Base-by-base conservation (phyloP, 2,113 vertebrate species). In the Sinocyclocheilus rhinocerous region DNA sequence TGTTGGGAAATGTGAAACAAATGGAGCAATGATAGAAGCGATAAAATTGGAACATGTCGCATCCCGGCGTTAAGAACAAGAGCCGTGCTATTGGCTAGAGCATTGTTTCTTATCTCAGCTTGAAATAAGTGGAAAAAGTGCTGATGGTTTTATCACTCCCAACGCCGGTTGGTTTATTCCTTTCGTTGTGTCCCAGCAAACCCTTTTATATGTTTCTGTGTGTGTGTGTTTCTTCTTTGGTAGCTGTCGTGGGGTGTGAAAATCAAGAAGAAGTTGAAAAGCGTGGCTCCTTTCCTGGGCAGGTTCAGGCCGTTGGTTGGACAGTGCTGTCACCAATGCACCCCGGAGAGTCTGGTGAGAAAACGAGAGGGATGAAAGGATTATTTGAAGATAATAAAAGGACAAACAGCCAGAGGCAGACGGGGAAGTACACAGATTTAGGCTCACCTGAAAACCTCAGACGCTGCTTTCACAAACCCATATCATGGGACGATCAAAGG, bases 331-430 rank as follows among this genome's bases (percentile, higher is more conserved):
- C 93, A 94, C 87, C 93, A 92, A 88, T 96, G 95, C 88, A 94
- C 93, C 48, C 95, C 95, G 0, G 90, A 95, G 87, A 95, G 95
- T 88, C 87, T 95, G 90, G 95, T 96, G 82, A 95, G 93, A 89
- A 65, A 88, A 77, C 45, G 18, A 73, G 33, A 61, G 75, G 55
- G 83, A 33, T 81, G 45, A 78, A 80, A 50, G n/a, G 81, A 73
- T 84, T 84, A 84, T 73, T 84, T 84, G 69, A 84, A 84, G 50
- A 84, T 73, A 52, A 84, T 73, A 73, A 84, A 83, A 84, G 69
- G 48, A 84, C 67, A 73, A 84, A 73, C 81, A n/a, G 81, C 29
- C 45, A 73, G 81, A n/a, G 69, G 48, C 20, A 57, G 67, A 73
- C 1, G 50, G 65, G 22, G 81, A 33, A 84, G 55, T 84, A 70